phyloP scores from a whole-genome alignment of 1,140 invertebrate genomes.

The Eulimnadia texana region DNA sequence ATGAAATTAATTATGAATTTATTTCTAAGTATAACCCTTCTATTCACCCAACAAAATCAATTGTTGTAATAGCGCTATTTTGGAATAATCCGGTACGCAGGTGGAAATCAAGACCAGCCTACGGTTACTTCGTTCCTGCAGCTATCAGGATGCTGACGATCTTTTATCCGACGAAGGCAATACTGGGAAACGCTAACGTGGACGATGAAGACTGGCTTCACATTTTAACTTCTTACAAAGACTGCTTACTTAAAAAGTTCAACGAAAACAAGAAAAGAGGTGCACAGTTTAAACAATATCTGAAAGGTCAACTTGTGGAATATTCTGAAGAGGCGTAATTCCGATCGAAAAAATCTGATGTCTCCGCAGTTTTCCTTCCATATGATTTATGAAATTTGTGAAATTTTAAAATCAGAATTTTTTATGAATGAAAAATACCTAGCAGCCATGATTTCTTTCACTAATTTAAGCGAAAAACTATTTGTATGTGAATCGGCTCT shows the following conservation, averaged over 20 bases:
- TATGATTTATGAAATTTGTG: too few relatives aligned
- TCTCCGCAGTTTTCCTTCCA: too few relatives aligned
- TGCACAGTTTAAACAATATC: not conserved
- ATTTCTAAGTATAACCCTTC: not conserved
- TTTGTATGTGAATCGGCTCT: too few relatives aligned
- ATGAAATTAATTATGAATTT: not conserved
- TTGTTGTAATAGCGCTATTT: constrained; percentile 14
- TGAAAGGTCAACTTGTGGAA: not conserved
- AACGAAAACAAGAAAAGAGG: not conserved
- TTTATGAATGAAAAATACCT: too few relatives aligned
- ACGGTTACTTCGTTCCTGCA: constrained; percentile 14
- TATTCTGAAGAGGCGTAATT: not conserved
- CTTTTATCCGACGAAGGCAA: not conserved
- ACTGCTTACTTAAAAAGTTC: not conserved
- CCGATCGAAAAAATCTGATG: too few relatives aligned
- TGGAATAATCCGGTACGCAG: constrained; percentile 12
- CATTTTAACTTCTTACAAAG: not conserved
- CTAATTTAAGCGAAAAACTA: too few relatives aligned
- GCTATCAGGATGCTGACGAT: constrained; percentile 11
- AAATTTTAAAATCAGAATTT: too few relatives aligned
- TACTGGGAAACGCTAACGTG: not conserved
- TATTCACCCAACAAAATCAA: not conserved
- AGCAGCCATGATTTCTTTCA: too few relatives aligned
- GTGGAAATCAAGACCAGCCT: constrained; percentile 12
- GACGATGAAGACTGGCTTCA: not conserved